Base-by-base conservation (phyloP, 2,113 vertebrate species). In the Forbesichthys papilliferus region DNA sequence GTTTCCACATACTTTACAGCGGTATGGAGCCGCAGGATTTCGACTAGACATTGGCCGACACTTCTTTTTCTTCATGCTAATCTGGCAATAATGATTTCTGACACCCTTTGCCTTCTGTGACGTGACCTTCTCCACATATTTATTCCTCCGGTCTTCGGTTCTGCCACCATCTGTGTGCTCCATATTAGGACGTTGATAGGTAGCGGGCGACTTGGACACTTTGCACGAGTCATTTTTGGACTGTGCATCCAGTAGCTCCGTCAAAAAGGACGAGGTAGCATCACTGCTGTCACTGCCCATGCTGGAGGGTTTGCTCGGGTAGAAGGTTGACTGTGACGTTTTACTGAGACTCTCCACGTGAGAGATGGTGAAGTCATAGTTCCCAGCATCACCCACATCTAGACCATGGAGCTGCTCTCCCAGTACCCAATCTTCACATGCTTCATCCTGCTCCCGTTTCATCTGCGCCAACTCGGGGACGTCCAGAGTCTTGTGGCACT, bases 1-100 rank as follows among this genome's bases (percentile, higher is more conserved):
- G 42, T 48, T 61, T 16, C 60, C 60, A 47, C 60, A 61, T 9
- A 42, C 13, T 18, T 61, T 61, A 61, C 60, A 61, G 11, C 42
- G 34, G 16, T 47, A n/a, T 4, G 60, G 60, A 48, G 36, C 60
- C 1, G 34, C 16, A n/a, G 60, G 36, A 36, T 14, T 8, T 61
- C 13, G 13, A 48, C 36, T 13, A 34, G 58, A 18, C 14, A 48
- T 13, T 3, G 16, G 4, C 60, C 3, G 14, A 9, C n/a, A n/a
- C 14, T 47, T 61, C 9, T n/a, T 60, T 34, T 34, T 34, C 11
- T 18, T 61, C 3, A 11, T 14, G 9, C 42, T 9, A 9, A 16
- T 36, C 14, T 48, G 42, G n/a, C 13, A 6, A 9, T 42, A 3
- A n/a, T 16, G 14, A 4, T 14, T 61, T 61, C 47, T 61, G 9